A percentile compares a stretch with the other conserved stretches of the same genome.
These are phyloP conservation scores for Eustalomyia histrio DNA, from an alignment of 2,888 invertebrate genomes.

Conservation along the genomic window DNA sequence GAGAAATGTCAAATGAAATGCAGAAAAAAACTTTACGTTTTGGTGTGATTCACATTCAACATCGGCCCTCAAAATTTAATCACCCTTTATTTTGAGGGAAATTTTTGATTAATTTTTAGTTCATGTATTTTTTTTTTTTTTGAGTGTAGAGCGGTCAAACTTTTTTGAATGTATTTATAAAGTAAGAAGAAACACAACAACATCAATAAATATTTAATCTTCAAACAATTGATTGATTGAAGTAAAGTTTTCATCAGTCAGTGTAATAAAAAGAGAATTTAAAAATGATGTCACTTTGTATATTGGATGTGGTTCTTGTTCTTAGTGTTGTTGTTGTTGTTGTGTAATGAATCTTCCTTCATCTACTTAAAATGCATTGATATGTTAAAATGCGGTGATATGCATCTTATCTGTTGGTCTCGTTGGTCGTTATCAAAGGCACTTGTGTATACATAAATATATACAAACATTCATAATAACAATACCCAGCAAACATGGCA, in stretches of 20 bases:
- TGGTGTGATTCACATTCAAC: too few species aligned
- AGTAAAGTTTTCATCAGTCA: conserved; percentile 4
- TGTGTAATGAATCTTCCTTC: conserved; percentile 6
- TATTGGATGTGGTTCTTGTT: not conserved
- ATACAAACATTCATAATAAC: conserved; percentile 20
- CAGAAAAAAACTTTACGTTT: too few species aligned
- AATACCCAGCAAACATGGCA: too few species aligned
- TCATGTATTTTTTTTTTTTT: too few species aligned
- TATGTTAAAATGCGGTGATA: conserved; percentile 10
- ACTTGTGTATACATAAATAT: conserved; percentile 21
- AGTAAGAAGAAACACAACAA: not conserved
- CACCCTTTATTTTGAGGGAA: too few species aligned
- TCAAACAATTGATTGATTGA: not conserved
- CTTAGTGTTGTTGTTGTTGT: conserved; percentile 8
- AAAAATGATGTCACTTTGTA: conserved; percentile 26
- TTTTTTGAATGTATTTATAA: too few species aligned
- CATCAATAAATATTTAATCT: conserved; percentile 4
- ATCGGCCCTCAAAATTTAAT: too few species aligned
- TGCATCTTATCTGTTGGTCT: conserved; percentile 56
- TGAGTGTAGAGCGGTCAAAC: too few species aligned
- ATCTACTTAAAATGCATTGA: conserved; percentile 10
- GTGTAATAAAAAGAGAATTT: not conserved
- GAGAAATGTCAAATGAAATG: too few species aligned
- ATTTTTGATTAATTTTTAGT: too few species aligned
- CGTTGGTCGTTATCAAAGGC: conserved; percentile 41